Conservation (phyloP, 2,113 vertebrate species). For the Lepus europaeus region DNA sequence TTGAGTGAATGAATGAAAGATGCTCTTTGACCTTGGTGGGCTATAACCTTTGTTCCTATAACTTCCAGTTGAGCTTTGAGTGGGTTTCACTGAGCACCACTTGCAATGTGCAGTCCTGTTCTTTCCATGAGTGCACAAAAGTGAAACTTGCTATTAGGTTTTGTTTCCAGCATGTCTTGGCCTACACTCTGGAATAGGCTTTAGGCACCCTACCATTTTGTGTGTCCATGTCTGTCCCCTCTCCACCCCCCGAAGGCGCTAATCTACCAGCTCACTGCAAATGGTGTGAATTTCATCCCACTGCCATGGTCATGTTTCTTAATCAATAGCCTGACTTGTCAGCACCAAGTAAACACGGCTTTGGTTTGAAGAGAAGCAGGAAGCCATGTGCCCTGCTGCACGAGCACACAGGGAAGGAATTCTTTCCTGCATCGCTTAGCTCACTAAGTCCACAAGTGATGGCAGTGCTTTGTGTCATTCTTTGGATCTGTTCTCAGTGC, state of each 20-base stretch:
- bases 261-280: conserved; percentile 46
- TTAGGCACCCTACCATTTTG: conserved; percentile 28
- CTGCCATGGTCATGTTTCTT: conserved; percentile 49
- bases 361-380: conserved; percentile 47
- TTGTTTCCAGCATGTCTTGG: conserved; percentile 63
- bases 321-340: conserved; percentile 77
- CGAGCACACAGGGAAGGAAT: neutral
- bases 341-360: conserved; percentile 67
- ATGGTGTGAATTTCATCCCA: conserved; percentile 63
- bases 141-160: conserved; percentile 52
- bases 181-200: conserved; percentile 45
- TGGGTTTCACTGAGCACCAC: neutral
- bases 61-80: conserved; percentile 10
- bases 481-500: neutral
- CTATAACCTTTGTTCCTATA: neutral
- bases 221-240: conserved; percentile 17
- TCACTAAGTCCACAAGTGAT: conserved; percentile 8
- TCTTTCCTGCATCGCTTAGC: neutral
- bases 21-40: neutral
- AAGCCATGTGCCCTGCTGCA: neutral
- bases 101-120: neutral
- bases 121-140: conserved; percentile 18
- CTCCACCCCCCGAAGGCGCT: neutral
- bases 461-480: neutral
- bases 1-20: neutral